Evolutionary conservation across 37 sponge, comb jelly and placozoan genomes (phyloP).

Genomic region (Mnemiopsis leidyi): DNA sequence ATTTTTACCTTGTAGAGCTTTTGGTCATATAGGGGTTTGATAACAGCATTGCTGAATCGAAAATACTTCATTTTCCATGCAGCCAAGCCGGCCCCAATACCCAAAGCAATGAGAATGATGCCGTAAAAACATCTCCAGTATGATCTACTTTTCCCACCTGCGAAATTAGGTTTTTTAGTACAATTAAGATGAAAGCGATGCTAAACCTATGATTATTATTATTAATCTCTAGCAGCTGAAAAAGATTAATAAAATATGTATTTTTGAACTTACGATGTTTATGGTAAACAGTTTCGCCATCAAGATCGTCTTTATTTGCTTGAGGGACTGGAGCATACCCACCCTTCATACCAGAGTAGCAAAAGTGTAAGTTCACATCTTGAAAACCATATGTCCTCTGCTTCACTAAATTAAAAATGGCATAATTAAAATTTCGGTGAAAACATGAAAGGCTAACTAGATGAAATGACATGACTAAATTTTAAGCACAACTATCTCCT

Average conservation of each 20-base stretch:
- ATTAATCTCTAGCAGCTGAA: background rate
- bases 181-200: background rate
- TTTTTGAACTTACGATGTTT: background rate
- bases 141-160: background rate
- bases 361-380: background rate
- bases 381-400: background rate
- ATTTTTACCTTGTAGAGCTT: slow-evolving; percentile 25
- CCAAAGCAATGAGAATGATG: background rate
- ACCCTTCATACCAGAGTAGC: background rate
- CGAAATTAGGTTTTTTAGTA: background rate
- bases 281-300: background rate
- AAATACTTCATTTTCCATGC: background rate
- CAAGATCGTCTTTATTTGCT: background rate
- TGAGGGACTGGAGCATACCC: slow-evolving; percentile 28
- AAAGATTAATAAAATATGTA: background rate
- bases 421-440: no score
- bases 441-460: no score
- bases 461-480: no score
- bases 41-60: background rate
- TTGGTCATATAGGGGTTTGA: slow-evolving; percentile 28
- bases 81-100: background rate
- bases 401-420: no score
- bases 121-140: background rate
- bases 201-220: background rate
- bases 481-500: no score